These are phyloP conservation scores for Zaprionus taronus DNA, from an alignment of 1,140 invertebrate genomes.

Conservation along the genomic window DNA sequence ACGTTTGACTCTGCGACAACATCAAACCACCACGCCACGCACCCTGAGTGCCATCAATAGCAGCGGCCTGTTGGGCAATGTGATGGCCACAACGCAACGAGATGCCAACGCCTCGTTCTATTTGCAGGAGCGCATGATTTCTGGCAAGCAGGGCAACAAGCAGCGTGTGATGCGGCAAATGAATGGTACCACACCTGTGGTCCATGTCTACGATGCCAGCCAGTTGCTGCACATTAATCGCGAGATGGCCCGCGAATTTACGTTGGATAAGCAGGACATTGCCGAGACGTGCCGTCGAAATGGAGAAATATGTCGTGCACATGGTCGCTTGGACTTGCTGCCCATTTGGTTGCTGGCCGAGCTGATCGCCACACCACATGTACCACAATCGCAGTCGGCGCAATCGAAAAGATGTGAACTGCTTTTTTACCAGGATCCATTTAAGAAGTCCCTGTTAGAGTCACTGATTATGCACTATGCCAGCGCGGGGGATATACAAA, in stretches of 20 bases:
- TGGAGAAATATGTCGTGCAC: constrained; percentile 88
- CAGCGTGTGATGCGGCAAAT: constrained; percentile 84
- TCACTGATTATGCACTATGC: constrained; percentile 93
- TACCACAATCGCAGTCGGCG: constrained; percentile 44
- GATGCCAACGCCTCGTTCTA: constrained; percentile 90
- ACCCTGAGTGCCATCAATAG: constrained; percentile 90
- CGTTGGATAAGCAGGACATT: constrained; percentile 87
- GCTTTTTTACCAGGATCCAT: constrained; percentile 88
- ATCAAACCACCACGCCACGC: constrained; percentile 71
- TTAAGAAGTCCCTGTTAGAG: constrained; percentile 93
- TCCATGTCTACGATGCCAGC: constrained; percentile 92
- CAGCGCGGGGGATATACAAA: constrained; percentile 93
- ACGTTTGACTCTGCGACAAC: constrained; percentile 85
- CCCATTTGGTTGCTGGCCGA: constrained; percentile 94
- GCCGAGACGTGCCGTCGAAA: constrained; percentile 91
- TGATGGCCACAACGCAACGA: constrained; percentile 86
- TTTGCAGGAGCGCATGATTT: constrained; percentile 90
- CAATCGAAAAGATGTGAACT: constrained; percentile 71
- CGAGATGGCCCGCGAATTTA: constrained; percentile 93
- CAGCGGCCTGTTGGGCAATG: constrained; percentile 85
- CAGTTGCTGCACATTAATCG: constrained; percentile 91
- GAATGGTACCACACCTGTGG: constrained; percentile 85
- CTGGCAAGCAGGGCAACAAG: constrained; percentile 72
- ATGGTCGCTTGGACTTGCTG: constrained; percentile 92
- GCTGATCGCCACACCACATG: constrained; percentile 87